phyloP scores from a whole-genome alignment of 2,113 vertebrate species.

The Kryptolebias marmoratus region DNA sequence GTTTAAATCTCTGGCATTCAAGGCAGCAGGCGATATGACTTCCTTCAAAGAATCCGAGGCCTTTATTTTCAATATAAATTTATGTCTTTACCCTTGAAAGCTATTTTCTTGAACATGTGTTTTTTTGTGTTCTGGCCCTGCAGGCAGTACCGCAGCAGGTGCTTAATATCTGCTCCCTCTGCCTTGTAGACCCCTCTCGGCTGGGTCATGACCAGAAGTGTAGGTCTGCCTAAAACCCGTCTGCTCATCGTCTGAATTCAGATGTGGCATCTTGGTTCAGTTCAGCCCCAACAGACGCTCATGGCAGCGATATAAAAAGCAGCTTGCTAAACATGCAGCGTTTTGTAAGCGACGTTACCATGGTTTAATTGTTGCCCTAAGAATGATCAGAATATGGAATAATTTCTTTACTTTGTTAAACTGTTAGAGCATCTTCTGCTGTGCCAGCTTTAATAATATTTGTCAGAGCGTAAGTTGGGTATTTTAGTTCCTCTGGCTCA shows the following conservation, averaged over 20 bases:
- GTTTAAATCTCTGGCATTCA: too few relatives aligned
- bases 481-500: constrained; percentile 25
- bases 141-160: constrained; percentile 32
- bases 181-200: constrained; percentile 50
- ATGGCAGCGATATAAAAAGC: constrained; percentile 1
- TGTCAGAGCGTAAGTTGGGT: constrained; percentile 18
- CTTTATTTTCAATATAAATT: constrained; percentile 1
- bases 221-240: constrained; percentile 50
- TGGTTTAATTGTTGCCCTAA: neutral
- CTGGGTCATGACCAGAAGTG: constrained; percentile 47
- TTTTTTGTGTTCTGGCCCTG: neutral
- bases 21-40: neutral
- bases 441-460: constrained; percentile 28
- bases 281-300: constrained; percentile 32
- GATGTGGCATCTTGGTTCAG: constrained; percentile 40
- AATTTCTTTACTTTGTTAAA: constrained; percentile 2
- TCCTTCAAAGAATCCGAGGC: neutral
- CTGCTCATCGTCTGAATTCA: constrained; percentile 65
- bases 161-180: constrained; percentile 29
- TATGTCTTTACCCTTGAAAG: neutral
- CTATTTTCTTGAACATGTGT: neutral
- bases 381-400: constrained; percentile 9
- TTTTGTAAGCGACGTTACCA: neutral
- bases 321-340: constrained; percentile 34
- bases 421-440: constrained; percentile 15